Percentiles rank a stretch among this genome's conserved stretches.
phyloP scores from a whole-genome alignment of 2,113 vertebrate species.

The Nerophis lumbriciformis region DNA sequence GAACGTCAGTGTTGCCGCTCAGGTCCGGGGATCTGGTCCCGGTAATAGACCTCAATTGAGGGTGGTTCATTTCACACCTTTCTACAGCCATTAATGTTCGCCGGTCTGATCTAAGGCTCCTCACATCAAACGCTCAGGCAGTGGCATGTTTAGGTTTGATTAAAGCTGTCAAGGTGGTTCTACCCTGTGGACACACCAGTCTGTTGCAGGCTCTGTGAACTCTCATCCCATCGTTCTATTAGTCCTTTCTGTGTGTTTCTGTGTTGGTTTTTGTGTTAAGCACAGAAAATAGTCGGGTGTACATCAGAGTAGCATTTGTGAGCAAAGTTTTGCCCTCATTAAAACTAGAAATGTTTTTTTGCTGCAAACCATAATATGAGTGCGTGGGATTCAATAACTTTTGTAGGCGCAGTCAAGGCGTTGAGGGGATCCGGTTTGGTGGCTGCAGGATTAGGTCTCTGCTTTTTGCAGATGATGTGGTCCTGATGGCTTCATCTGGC shows the following conservation, averaged over 20 bases:
- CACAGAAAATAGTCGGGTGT: background rate
- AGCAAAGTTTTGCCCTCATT: conserved; percentile 22
- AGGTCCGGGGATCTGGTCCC: conserved; percentile 27
- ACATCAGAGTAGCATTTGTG: conserved; percentile 5
- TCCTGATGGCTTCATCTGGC: too few species aligned
- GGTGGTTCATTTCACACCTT: conserved; percentile 52
- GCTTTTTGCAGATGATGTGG: too few species aligned
- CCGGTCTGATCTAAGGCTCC: conserved; percentile 51
- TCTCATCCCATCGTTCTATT: conserved; percentile 13
- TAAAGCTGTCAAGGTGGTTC: conserved; percentile 49
- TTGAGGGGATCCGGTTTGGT: too few species aligned
- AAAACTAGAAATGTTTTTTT: conserved; percentile 22
- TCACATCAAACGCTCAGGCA: conserved; percentile 56
- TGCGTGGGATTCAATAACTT: background rate
- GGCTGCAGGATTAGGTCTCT: too few species aligned
- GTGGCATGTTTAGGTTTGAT: conserved; percentile 44
- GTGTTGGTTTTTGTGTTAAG: conserved; percentile 25
- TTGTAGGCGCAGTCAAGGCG: too few species aligned
- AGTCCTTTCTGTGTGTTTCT: conserved; percentile 2
- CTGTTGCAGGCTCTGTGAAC: conserved; percentile 24
- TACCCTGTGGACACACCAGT: conserved; percentile 39
- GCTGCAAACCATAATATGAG: conserved; percentile 9
- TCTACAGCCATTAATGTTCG: conserved; percentile 50
- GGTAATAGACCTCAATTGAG: conserved; percentile 56
- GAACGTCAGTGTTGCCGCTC: conserved; percentile 22